Base-by-base conservation (phyloP, 2,113 vertebrate genomes). In the Otis tarda region DNA sequence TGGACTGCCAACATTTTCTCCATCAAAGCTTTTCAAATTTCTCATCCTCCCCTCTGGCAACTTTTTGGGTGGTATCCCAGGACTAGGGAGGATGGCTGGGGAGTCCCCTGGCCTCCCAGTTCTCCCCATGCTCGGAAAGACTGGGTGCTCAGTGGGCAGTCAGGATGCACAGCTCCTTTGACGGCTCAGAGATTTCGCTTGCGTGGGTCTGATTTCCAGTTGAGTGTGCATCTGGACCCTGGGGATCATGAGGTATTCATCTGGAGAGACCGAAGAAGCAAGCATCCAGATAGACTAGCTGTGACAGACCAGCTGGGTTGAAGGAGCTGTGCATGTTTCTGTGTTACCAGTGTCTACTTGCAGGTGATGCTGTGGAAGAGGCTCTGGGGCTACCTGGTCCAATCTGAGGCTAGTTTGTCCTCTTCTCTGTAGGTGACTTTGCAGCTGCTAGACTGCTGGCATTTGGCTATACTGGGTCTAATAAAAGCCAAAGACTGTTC, bases 171-270 rank as follows among this genome's bases (percentile, higher is more conserved):
- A 52, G 30, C 61, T 89, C 33, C 22, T 89, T 57, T 74, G 33
- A 31, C 3, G 3, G 28, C 39, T 80, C 41, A 39, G 82, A 50
- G 50, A 37, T 69, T 94, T 80, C 0, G 0, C 14, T 3, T 0
- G 0, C 43, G 27, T 64, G 30, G 8, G 10, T 49, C 65, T 84
- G 27, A 59, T 63, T 95, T 81, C 73, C 68, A 33, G 13, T 49
- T 8, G 3, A 63, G 14, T 0, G 0, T 41, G 57, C 31, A 60
- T 18, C 33, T 84, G 68, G 41, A 65, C 25, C 21, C 50, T 69
- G 37, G 28, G 22, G 35, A 50, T 50, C 63, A 41, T 1, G 2
- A 83, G 31, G 27, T 41, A n/a, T 71, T 79, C 28, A 47, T 56
- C 67, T 74, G 47, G 55, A 69, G 47, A 41, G 49, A 68, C 0